These are phyloP conservation scores for Psilopogon haemacephalus DNA, from an alignment of 2,113 vertebrate genomes.

Conservation along the genomic window DNA sequence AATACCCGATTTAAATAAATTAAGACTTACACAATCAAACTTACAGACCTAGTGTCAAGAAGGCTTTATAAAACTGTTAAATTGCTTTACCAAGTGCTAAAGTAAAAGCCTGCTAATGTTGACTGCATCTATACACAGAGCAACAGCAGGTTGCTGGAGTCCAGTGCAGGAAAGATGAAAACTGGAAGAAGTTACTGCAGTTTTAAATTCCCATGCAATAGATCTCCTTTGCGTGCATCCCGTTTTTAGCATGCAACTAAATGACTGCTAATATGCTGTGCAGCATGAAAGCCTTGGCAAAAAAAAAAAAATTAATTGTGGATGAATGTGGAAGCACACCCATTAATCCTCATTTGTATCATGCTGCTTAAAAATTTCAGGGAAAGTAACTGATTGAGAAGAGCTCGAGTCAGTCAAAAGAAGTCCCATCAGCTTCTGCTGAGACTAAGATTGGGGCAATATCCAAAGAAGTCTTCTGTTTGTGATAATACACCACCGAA, in stretches of 20 bases:
- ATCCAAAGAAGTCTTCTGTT: background rate
- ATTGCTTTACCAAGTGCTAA: background rate
- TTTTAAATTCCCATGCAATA: background rate
- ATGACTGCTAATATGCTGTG: background rate
- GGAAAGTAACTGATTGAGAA: background rate
- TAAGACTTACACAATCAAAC: background rate
- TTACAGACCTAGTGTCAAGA: background rate
- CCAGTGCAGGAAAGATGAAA: background rate
- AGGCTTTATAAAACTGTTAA: background rate
- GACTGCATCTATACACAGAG: background rate
- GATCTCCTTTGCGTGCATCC: background rate
- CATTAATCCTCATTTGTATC: background rate
- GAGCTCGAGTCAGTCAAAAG: background rate
- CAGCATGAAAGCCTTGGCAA: background rate
- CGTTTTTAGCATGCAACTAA: background rate
- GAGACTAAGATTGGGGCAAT: background rate
- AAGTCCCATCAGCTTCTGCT: background rate
- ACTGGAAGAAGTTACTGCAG: background rate
- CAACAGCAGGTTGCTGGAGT: background rate
- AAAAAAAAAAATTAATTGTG: slow-evolving; percentile 21
- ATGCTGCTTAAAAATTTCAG: background rate
- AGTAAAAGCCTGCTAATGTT: background rate
- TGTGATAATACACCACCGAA: background rate
- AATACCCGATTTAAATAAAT: background rate
- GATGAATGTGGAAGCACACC: slow-evolving; percentile 1